phyloP scores from a whole-genome alignment of 1,140 invertebrate species.

The Palaemon carinicauda region DNA sequence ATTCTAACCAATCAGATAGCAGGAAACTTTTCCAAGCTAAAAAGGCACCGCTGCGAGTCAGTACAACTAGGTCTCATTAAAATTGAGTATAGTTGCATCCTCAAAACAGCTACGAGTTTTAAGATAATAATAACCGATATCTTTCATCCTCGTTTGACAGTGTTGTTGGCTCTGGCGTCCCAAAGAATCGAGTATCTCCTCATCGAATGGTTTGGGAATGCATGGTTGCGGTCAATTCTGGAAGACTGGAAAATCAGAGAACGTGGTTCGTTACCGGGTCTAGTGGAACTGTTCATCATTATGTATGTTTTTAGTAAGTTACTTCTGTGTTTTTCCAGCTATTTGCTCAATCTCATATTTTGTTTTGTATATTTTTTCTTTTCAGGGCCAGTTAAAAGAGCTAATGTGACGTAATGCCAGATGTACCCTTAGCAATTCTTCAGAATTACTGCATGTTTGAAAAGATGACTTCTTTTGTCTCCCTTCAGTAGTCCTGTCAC shows the following conservation, averaged over 20 bases:
- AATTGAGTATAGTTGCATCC: not conserved
- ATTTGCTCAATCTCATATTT: not conserved
- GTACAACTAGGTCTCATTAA: too few species aligned
- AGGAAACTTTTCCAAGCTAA: too few species aligned
- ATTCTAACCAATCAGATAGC: too few species aligned
- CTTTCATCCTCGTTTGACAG: constrained; percentile 64
- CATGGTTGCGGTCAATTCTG: constrained; percentile 75
- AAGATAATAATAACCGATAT: not conserved
- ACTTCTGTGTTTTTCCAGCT: not conserved
- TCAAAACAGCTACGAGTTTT: not conserved
- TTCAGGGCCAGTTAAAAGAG: too few species aligned
- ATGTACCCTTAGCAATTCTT: too few species aligned
- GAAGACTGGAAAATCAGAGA: constrained; percentile 80
- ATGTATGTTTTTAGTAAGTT: constrained; percentile 63
- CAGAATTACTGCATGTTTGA: too few species aligned
- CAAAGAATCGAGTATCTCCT: constrained; percentile 81
- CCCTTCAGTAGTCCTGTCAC: too few species aligned
- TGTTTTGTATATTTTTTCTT: not conserved
- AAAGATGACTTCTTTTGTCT: too few species aligned
- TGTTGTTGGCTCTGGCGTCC: constrained; percentile 81
- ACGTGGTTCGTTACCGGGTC: constrained; percentile 81
- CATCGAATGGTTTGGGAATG: constrained; percentile 79
- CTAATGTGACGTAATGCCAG: too few species aligned
- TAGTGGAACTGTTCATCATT: constrained; percentile 83
- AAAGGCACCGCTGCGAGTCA: too few species aligned